phyloP scores from a whole-genome alignment of 2,797 vertebrate species.

The Borostomias antarcticus region DNA sequence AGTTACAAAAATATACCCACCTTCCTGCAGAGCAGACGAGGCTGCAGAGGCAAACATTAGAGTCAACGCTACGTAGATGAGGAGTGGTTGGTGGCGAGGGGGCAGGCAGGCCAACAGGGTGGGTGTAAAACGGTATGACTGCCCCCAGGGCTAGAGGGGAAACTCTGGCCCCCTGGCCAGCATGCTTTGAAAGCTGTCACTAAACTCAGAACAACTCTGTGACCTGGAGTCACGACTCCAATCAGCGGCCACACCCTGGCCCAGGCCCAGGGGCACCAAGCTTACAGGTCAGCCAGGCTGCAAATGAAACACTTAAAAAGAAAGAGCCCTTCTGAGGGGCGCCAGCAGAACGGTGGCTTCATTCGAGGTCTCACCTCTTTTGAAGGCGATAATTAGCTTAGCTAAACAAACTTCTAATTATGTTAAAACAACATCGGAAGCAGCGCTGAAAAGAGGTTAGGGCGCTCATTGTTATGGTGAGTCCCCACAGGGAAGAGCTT shows the following conservation, averaged over 20 bases:
- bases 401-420: constrained; percentile 75
- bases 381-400: constrained; percentile 61
- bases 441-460: constrained; percentile 55
- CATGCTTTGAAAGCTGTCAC: constrained; percentile 59
- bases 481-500: not conserved
- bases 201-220: constrained; percentile 54
- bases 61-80: not conserved
- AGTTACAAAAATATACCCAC: not conserved
- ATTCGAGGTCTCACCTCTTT: constrained; percentile 43
- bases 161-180: constrained; percentile 51
- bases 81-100: constrained; percentile 1
- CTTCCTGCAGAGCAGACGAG: not conserved
- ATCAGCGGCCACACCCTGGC: constrained; percentile 68
- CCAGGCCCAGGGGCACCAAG: constrained; percentile 18
- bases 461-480: constrained; percentile 32
- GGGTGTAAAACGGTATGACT: constrained; percentile 37
- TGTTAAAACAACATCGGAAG: constrained; percentile 63
- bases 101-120: not conserved
- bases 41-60: not conserved
- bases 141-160: constrained; percentile 33
- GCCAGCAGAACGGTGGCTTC: constrained; percentile 32
- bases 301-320: constrained; percentile 66
- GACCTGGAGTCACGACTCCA: constrained; percentile 64
- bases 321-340: constrained; percentile 34
- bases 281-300: constrained; percentile 49